phyloP scores from a whole-genome alignment of 2,888 invertebrate genomes.

The Pammene fasciana region DNA sequence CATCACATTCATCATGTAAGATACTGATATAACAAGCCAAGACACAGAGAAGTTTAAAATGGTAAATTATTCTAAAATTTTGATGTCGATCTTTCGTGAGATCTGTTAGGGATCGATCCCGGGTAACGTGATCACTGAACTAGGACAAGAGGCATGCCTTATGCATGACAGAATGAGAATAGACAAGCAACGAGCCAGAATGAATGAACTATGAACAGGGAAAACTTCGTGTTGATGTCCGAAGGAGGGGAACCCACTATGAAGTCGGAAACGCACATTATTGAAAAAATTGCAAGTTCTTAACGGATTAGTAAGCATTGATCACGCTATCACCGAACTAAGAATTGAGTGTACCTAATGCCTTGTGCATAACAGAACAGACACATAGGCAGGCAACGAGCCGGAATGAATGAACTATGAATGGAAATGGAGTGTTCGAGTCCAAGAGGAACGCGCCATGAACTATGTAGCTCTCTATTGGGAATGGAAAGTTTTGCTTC shows the following conservation, averaged over 20 bases:
- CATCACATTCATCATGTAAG: no score
- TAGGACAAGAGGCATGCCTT: not conserved
- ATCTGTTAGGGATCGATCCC: not conserved
- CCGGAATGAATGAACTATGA: not conserved
- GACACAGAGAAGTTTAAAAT: no score
- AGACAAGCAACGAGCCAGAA: conserved; percentile 39
- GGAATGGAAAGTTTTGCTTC: no score
- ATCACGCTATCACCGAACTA: no score
- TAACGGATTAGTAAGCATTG: no score
- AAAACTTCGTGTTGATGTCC: not conserved
- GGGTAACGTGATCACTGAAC: not conserved
- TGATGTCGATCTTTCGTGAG: no score
- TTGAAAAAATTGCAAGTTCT: no score
- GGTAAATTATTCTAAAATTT: no score
- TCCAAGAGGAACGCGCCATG: no score
- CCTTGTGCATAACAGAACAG: not conserved
- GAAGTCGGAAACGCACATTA: not conserved
- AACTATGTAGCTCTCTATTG: no score
- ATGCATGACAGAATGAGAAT: not conserved
- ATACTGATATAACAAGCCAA: no score
- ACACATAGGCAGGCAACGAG: not conserved
- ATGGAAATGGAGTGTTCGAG: not conserved
- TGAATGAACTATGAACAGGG: conserved; percentile 10
- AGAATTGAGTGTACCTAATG: not conserved
- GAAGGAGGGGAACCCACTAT: not conserved